A percentile compares a stretch with the other conserved stretches of the same genome.
Conservation (phyloP, 2,888 invertebrate genomes). For the Lordiphosa fenestrarum region DNA sequence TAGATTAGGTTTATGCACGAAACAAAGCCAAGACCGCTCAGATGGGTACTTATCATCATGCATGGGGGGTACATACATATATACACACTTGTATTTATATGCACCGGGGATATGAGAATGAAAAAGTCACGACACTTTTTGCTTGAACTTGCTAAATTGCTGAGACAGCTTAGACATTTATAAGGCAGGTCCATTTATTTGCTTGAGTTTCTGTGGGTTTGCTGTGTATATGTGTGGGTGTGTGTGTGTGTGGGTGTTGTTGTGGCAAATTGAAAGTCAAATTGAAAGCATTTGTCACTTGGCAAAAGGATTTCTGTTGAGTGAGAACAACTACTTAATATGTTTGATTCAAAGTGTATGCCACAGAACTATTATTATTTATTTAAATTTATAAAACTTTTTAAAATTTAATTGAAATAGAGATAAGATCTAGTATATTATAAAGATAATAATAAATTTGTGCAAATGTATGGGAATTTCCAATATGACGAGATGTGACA, state of each 20-base stretch:
- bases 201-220: slow-evolving; percentile 28
- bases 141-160: slow-evolving; percentile 60
- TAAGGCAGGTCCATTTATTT: slow-evolving; percentile 25
- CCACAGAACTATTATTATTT: no score
- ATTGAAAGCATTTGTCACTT: no score
- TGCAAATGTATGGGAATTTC: no score
- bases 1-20: slow-evolving; percentile 30
- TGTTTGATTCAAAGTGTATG: no score
- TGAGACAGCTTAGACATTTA: slow-evolving; percentile 27
- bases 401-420: no score
- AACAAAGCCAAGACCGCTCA: slow-evolving; percentile 39
- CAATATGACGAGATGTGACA: no score
- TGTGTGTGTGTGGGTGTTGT: slow-evolving; percentile 10
- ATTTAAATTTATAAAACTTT: no score
- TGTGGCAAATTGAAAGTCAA: slow-evolving; percentile 30
- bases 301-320: neutral
- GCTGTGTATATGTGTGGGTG: no score
- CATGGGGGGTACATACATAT: neutral
- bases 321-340: no score
- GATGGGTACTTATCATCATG: slow-evolving; percentile 3
- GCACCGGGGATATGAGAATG: neutral
- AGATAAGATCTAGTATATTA: no score
- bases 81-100: neutral
- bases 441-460: no score
- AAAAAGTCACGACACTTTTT: slow-evolving; percentile 14